phyloP scores from a whole-genome alignment of 2,113 vertebrate genomes.

The Epinephelus moara region DNA sequence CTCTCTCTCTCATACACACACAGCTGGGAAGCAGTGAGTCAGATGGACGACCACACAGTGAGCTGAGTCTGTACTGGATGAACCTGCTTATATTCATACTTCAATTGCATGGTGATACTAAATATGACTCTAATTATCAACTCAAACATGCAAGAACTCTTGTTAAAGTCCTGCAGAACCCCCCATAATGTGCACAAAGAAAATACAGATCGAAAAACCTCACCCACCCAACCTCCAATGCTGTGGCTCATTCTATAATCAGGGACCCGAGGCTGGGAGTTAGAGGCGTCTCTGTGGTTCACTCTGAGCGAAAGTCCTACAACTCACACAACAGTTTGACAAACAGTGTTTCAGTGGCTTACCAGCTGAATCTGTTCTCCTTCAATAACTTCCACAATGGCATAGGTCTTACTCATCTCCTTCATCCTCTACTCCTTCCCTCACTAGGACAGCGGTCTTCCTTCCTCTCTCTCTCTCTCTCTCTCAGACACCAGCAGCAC shows the following conservation, averaged over 20 bases:
- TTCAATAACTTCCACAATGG: constrained; percentile 87
- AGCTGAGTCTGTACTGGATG: constrained; percentile 6
- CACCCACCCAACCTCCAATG: constrained; percentile 6
- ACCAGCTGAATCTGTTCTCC: constrained; percentile 88
- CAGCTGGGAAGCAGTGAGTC: not conserved
- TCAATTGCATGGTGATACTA: not conserved
- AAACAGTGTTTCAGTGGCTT: constrained; percentile 63
- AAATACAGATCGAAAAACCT: not conserved
- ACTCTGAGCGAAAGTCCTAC: not conserved
- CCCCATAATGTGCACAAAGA: not conserved
- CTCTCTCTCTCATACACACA: constrained; percentile 11
- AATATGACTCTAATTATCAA: not conserved
- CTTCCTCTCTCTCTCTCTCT: not conserved
- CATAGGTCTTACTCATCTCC: constrained; percentile 84
- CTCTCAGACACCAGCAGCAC: constrained; percentile 27
- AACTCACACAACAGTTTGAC: not conserved
- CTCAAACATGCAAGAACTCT: not conserved
- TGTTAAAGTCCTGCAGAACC: constrained; percentile 3
- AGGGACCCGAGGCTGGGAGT: constrained; percentile 66
- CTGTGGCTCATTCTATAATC: constrained; percentile 66
- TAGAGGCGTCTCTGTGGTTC: constrained; percentile 49
- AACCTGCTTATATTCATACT: not conserved
- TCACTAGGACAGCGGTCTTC: constrained; percentile 36
- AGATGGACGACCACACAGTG: constrained; percentile 4
- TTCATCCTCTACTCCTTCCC: constrained; percentile 78